Evolutionary conservation across 2,797 vertebrate species (phyloP).

Genomic region (Allobates femoralis): DNA sequence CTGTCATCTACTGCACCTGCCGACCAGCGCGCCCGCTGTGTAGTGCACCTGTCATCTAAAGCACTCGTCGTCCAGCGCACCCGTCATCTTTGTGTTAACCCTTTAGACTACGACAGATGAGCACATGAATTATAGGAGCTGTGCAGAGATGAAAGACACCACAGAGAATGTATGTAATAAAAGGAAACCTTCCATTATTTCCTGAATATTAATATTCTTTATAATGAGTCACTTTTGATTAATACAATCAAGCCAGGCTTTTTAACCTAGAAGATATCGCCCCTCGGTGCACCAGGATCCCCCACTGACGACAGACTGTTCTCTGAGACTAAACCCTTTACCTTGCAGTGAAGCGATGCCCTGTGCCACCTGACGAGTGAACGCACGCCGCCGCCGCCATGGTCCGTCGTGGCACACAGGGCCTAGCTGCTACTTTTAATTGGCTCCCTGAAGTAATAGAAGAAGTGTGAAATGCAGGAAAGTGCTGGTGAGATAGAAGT

Average conservation of each 20-base stretch:
- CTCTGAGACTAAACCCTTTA: not conserved
- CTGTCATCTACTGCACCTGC: too few species aligned
- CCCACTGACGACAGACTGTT: not conserved
- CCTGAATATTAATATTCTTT: not conserved
- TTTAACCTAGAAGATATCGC: not conserved
- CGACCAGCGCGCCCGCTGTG: too few species aligned
- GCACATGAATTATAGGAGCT: too few species aligned
- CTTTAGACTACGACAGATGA: too few species aligned
- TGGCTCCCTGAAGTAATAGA: slow-evolving; percentile 24
- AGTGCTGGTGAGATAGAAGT: slow-evolving; percentile 29
- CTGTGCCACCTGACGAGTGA: not conserved
- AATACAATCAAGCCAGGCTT: not conserved
- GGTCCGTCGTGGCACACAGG: not conserved
- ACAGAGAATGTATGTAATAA: too few species aligned
- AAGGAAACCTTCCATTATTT: not conserved
- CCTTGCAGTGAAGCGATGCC: not conserved
- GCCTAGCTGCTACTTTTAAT: slow-evolving; percentile 16
- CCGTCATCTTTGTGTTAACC: too few species aligned
- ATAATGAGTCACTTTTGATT: not conserved
- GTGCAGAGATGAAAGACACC: too few species aligned
- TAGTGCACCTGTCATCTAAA: too few species aligned
- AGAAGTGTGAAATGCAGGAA: slow-evolving; percentile 2
- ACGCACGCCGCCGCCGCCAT: not conserved
- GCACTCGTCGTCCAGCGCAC: too few species aligned
- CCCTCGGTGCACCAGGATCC: not conserved